Evolutionary conservation across 2,113 vertebrate species (phyloP).

Genomic region (Labeo rohita): DNA sequence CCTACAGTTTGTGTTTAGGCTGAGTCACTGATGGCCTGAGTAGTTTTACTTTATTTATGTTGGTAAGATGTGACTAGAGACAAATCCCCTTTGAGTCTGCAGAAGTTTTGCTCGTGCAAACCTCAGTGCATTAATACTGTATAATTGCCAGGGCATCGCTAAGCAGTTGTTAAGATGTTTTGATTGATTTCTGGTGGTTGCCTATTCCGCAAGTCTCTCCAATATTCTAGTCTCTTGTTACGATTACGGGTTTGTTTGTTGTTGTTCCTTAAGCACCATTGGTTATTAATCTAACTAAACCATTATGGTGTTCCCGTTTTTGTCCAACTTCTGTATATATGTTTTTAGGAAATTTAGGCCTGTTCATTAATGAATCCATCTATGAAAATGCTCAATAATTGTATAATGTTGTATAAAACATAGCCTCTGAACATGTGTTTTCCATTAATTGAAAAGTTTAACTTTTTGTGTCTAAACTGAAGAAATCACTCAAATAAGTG

Average conservation of each 20-base stretch:
- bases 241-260: not conserved
- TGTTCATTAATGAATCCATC: not conserved
- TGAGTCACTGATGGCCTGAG: not conserved
- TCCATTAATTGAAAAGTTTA: not conserved
- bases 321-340: not conserved
- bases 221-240: not conserved
- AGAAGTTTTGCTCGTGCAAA: not conserved
- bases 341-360: not conserved
- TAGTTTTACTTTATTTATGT: not conserved
- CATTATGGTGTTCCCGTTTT: not conserved
- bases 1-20: slow-evolving; percentile 4
- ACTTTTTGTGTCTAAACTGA: not conserved
- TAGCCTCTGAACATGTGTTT: not conserved
- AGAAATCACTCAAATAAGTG: not conserved
- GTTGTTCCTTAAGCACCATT: not conserved
- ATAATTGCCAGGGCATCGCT: not conserved
- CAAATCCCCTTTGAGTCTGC: not conserved
- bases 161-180: not conserved
- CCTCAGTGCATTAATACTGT: not conserved
- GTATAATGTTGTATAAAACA: not conserved
- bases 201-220: not conserved
- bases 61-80: not conserved
- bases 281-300: not conserved
- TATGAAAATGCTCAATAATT: not conserved
- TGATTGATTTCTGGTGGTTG: not conserved